These are phyloP conservation scores for Drosophila melanosoma DNA, from an alignment of 2,888 invertebrate species.

Conservation along the genomic window DNA sequence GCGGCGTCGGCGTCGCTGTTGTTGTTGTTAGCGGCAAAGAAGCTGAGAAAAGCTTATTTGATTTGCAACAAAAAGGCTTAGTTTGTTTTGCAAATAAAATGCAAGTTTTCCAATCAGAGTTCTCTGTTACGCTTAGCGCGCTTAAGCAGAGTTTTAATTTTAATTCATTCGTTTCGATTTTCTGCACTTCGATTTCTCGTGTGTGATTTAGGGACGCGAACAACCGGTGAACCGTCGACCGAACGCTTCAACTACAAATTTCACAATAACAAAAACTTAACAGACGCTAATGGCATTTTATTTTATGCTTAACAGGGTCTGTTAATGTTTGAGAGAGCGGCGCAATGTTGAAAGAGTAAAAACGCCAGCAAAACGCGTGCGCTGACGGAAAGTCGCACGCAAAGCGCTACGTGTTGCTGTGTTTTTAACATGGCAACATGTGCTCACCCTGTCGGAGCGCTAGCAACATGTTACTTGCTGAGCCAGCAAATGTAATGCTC, in stretches of 20 bases:
- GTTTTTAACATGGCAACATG: slow-evolving; percentile 20
- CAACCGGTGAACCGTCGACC: slow-evolving; percentile 33
- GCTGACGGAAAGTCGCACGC: slow-evolving; percentile 7
- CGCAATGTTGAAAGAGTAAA: slow-evolving; percentile 14
- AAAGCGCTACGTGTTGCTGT: slow-evolving; percentile 7
- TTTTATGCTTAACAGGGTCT: slow-evolving; percentile 34
- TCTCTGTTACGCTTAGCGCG: slow-evolving; percentile 22
- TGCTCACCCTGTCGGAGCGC: background rate
- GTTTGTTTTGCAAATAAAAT: slow-evolving; percentile 20
- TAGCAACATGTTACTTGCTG: slow-evolving; percentile 18
- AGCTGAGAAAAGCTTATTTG: slow-evolving; percentile 43
- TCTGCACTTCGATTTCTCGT: slow-evolving; percentile 46
- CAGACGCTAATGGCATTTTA: slow-evolving; percentile 25
- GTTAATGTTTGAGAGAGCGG: slow-evolving; percentile 29
- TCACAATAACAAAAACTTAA: slow-evolving; percentile 54
- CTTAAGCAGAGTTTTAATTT: slow-evolving; percentile 19
- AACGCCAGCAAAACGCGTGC: slow-evolving; percentile 33
- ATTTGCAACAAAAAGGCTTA: slow-evolving; percentile 44
- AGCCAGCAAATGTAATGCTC: slow-evolving; percentile 1
- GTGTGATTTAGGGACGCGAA: slow-evolving; percentile 21
- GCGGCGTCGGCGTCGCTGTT: slow-evolving; percentile 33
- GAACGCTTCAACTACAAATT: slow-evolving; percentile 37
- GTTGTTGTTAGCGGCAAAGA: slow-evolving; percentile 56
- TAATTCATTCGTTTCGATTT: slow-evolving; percentile 41
- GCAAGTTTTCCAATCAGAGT: slow-evolving; percentile 26